Base-by-base conservation (phyloP, 2,888 invertebrate genomes). In the Cryptocephalus moraei region DNA sequence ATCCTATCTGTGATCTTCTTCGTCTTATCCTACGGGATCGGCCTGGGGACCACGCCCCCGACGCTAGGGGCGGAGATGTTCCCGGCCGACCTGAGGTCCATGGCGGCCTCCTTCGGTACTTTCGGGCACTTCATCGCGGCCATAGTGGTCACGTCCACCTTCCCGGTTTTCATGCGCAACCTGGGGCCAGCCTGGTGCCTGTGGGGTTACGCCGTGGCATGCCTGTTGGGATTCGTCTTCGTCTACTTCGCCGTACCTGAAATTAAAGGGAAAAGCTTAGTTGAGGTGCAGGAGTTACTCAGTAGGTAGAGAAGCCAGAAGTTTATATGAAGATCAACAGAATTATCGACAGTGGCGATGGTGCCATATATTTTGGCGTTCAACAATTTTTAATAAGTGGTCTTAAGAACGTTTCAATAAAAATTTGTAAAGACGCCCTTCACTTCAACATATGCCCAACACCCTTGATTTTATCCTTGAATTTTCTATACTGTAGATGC, bases 1-100 rank as follows among this genome's bases (percentile, higher is more conserved):
- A 75, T 89, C 12, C 12, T 36, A 2, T 2, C 11, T 6, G 6
- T 36, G n/a, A 2, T 36, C 3, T 6, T 36, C 11, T 36, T 4
- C 36, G 12, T 36, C 3, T 2, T 36, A 6, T n/a, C 36, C 36
- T 36, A 36, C 36, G 36, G 11, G n/a, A 12, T 36, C 2, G 36
- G 36, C 12, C 36, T 36, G 36, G 36, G 36, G n/a, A 6, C 12
- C 12, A 36, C 12, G 12, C 36, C 36, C 4, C 2, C 6, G n/a
- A 11, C 36, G 11, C n/a, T 36, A 22, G 3, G 3, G 4, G 36
- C 11, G 11, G 36, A 36, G 36, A 11, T 36, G 36, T 36, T 36
- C 12, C 36, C 36, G n/a, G 12, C 11, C 12, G 36, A 36, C 12
- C 12, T 36, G 36, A 36, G 12, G 12, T 36, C 36, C 36, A 36